Conservation (phyloP, 2,113 vertebrate species). For the Tragelaphus imberbis region DNA sequence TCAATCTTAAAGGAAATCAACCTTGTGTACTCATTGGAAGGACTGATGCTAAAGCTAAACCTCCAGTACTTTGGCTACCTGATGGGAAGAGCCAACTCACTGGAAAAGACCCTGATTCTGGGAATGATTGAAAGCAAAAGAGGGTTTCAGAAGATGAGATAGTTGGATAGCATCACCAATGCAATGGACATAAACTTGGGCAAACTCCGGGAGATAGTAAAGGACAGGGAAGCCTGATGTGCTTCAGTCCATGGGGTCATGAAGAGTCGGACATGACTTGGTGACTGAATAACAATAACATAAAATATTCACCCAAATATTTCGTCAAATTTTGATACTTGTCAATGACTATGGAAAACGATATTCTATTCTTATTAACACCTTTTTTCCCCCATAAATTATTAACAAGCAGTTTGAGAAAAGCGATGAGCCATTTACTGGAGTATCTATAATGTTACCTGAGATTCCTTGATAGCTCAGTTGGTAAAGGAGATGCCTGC, state of each 20-base stretch:
- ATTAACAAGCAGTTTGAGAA: slow-evolving; percentile 18
- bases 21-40: background rate
- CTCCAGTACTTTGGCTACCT: background rate
- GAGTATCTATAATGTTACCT: slow-evolving; percentile 26
- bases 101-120: background rate
- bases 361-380: background rate
- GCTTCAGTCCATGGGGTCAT: background rate
- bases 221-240: background rate
- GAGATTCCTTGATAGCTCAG: background rate
- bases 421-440: background rate
- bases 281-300: background rate
- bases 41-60: background rate
- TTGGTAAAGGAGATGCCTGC: background rate
- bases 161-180: background rate
- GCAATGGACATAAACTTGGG: background rate
- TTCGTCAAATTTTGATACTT: background rate
- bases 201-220: background rate
- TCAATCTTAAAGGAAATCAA: background rate
- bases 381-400: background rate
- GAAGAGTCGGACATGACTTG: background rate
- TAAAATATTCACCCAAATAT: background rate
- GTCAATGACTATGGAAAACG: background rate
- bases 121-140: background rate
- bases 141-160: background rate
- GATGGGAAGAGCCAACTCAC: background rate